These are phyloP conservation scores for Galerucella pusilla DNA, from an alignment of 2,888 invertebrate genomes.

Conservation along the genomic window DNA sequence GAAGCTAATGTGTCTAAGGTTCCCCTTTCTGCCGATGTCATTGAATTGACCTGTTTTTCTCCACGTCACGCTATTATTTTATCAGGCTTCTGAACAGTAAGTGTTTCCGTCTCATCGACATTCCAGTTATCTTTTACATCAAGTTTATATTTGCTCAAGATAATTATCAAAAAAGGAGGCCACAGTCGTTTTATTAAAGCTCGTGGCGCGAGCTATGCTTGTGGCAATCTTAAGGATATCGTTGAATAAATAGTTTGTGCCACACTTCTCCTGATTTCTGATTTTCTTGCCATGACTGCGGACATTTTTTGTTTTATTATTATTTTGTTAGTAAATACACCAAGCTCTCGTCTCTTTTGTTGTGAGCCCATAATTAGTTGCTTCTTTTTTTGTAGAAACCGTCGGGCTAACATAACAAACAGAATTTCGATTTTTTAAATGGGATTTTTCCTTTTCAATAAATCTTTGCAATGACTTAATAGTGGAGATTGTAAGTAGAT, in stretches of 20 bases:
- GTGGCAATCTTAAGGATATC: slow-evolving; percentile 19
- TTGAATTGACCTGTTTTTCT: slow-evolving; percentile 29
- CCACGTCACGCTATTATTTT: slow-evolving; percentile 23
- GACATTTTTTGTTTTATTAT: no score
- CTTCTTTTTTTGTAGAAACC: no score
- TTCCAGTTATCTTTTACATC: slow-evolving; percentile 20
- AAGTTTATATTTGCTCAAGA: slow-evolving; percentile 18
- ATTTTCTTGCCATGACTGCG: not conserved
- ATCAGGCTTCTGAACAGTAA: slow-evolving; percentile 26
- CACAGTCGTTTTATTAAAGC: slow-evolving; percentile 22
- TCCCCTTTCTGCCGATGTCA: slow-evolving; percentile 22
- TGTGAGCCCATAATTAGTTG: no score
- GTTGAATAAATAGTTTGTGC: slow-evolving; percentile 19
- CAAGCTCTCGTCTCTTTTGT: no score
- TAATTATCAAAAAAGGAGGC: slow-evolving; percentile 11
- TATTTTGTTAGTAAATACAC: no score
- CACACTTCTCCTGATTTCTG: slow-evolving; percentile 13
- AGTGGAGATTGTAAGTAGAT: slow-evolving; percentile 18
- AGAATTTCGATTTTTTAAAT: no score
- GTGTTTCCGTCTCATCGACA: slow-evolving; percentile 26
- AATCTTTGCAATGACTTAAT: slow-evolving; percentile 17
- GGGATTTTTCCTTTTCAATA: slow-evolving; percentile 16
- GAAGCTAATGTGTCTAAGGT: slow-evolving; percentile 15
- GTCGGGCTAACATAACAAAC: no score
- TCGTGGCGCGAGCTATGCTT: slow-evolving; percentile 24